Evolutionary conservation across 2,113 vertebrate genomes (phyloP).

Genomic region (Glareola pratincola): DNA sequence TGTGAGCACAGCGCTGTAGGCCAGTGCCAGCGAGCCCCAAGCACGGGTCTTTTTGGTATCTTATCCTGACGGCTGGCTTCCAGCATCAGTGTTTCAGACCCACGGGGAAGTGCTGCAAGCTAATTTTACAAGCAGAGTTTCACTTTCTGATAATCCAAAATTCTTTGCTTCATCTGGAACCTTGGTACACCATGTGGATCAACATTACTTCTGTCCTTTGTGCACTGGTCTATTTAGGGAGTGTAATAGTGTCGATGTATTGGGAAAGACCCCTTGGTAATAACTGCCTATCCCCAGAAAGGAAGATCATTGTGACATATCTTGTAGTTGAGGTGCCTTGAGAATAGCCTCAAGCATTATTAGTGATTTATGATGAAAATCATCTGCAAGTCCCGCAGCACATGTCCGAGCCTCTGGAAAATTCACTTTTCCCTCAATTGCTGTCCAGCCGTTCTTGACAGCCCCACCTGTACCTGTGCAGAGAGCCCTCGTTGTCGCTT

Average conservation of each 20-base stretch:
- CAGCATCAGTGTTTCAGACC: background rate
- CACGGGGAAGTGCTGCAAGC: background rate
- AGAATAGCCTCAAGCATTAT: constrained; percentile 12
- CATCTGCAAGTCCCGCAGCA: background rate
- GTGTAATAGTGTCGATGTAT: constrained; percentile 13
- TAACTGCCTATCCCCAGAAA: constrained; percentile 48
- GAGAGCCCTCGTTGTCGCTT: background rate
- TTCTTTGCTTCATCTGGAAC: constrained; percentile 35
- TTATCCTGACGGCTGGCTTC: background rate
- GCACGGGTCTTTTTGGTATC: background rate
- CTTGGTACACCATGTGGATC: constrained; percentile 9
- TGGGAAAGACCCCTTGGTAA: constrained; percentile 53
- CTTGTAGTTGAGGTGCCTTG: constrained; percentile 20
- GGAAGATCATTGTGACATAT: constrained; percentile 63
- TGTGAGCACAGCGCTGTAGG: background rate
- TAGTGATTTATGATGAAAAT: constrained; percentile 24
- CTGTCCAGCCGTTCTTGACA: background rate
- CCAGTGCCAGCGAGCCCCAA: background rate
- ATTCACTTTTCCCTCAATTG: constrained; percentile 2
- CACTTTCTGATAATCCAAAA: constrained; percentile 22
- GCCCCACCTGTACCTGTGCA: background rate
- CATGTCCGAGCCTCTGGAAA: background rate
- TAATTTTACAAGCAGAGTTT: constrained; percentile 7
- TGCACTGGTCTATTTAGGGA: constrained; percentile 47
- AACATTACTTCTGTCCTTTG: constrained; percentile 38